Evolutionary conservation across 2,797 vertebrate species (phyloP), one percentile per base, ranked within the genome.

Genomic region (Tapirus indicus): DNA sequence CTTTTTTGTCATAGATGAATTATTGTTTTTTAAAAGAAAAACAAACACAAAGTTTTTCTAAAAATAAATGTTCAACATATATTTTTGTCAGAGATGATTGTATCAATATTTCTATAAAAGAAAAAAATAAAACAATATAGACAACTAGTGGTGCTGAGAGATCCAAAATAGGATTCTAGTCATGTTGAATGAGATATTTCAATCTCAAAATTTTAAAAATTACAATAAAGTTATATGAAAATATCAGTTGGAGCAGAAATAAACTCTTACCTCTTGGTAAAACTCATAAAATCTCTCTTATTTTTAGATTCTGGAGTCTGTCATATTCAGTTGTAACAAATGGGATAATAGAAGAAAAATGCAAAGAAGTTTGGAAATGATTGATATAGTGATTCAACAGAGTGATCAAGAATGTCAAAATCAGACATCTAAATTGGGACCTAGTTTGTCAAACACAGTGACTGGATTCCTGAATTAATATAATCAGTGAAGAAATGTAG

Each of bases 291-390:
- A 75, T 56, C 41, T 56, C 27, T 60, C 79, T 86, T 27, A 49
- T 56, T 91, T 97, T 93, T 77, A 75, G 21, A 95, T 64, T 96
- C 35, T 84, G 25, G 25, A 83, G 20, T 69, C 69, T 95, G 1
- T 88, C 41, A 35, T 88, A 20, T 20, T 58, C 25, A 62, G 7
- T 60, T 94, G 5, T 64, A 29, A 87, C 82, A 78, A 58, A 74
- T n/a, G 17, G 7, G 21, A 52, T 74, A 47, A 74, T 54, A 64
- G 18, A 68, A 92, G 52, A 82, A 74, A 77, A 87, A 93, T 4
- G 54, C 21, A 49, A 38, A 93, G 60, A 60, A 9, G 11, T 83
- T 94, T 93, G n/a, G 75, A 88, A 93, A n/a, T 93, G 7, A 32
- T 20, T 29, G 7, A 49, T 62, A 13, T 6, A 52, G 8, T 44